phyloP scores from a whole-genome alignment of 2,797 vertebrate species.

The Triplophysa bombifrons region DNA sequence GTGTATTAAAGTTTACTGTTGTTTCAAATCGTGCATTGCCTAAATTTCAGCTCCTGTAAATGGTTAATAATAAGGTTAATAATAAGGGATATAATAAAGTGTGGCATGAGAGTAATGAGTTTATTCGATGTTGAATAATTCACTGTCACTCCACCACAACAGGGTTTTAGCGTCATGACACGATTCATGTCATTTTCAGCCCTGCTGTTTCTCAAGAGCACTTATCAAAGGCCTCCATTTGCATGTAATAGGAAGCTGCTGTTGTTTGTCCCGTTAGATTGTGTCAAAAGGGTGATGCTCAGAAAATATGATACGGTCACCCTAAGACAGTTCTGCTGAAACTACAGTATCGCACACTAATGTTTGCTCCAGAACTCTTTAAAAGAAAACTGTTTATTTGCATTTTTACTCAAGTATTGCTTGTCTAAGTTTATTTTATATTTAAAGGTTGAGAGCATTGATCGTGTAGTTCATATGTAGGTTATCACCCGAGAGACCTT shows the following conservation, averaged over 20 bases:
- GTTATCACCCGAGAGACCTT: background rate
- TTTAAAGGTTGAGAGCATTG: background rate
- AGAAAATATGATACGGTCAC: conserved; percentile 3
- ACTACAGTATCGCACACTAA: background rate
- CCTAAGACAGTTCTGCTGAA: background rate
- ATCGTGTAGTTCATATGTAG: background rate
- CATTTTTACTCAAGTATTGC: background rate
- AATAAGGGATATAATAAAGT: background rate
- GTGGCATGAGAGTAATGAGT: background rate
- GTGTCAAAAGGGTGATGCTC: conserved; percentile 28
- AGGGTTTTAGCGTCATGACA: background rate
- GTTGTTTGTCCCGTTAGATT: conserved; percentile 30
- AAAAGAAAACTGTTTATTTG: background rate
- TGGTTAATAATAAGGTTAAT: background rate
- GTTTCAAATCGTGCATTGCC: too few species aligned
- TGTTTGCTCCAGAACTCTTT: background rate
- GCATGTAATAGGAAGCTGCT: conserved; percentile 11
- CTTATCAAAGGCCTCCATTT: background rate
- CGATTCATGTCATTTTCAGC: background rate
- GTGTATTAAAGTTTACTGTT: too few species aligned
- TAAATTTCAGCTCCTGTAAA: background rate
- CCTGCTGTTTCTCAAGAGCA: background rate
- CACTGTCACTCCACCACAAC: background rate
- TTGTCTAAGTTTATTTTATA: background rate
- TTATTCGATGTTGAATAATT: background rate